Evolutionary conservation across 2,113 vertebrate genomes (phyloP).

Genomic region (Trochalopteron elliotii): DNA sequence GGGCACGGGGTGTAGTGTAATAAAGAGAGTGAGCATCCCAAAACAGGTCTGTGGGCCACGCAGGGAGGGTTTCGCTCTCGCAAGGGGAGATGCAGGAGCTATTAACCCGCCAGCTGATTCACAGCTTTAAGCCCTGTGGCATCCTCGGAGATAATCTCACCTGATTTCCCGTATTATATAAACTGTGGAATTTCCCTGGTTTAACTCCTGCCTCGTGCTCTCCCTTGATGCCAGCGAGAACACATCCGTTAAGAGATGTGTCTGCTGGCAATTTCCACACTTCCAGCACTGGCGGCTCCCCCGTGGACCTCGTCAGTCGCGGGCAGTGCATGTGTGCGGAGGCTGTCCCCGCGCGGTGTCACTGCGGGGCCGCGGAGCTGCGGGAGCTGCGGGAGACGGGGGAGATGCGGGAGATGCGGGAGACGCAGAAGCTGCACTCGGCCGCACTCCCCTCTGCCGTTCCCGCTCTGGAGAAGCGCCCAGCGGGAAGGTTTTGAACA

Average conservation of each 20-base stretch:
- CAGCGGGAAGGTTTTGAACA: fast-evolving
- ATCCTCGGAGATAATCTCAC: not conserved
- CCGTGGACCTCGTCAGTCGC: fast-evolving
- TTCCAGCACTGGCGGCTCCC: not conserved
- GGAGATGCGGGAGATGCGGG: fast-evolving
- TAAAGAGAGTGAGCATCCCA: not conserved
- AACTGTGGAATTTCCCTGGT: not conserved
- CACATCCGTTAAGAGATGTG: fast-evolving
- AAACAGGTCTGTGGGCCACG: not conserved
- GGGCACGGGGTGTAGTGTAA: not conserved
- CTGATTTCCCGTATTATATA: not conserved
- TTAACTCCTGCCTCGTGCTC: not conserved
- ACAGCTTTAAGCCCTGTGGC: not conserved
- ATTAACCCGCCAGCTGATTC: not conserved
- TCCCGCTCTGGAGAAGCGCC: fast-evolving
- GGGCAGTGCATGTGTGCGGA: not conserved
- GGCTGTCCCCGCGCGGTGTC: not conserved
- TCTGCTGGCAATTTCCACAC: fast-evolving
- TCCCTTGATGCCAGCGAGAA: not conserved
- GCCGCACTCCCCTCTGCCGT: fast-evolving
- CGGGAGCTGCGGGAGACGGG: not conserved
- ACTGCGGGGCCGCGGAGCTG: not conserved
- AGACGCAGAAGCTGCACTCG: fast-evolving
- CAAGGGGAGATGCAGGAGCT: not conserved
- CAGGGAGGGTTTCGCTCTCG: not conserved